A percentile compares a stretch with the other conserved stretches of the same genome.
Evolutionary conservation across 2,113 vertebrate genomes (phyloP).

Genomic region (Hippocampus comes): DNA sequence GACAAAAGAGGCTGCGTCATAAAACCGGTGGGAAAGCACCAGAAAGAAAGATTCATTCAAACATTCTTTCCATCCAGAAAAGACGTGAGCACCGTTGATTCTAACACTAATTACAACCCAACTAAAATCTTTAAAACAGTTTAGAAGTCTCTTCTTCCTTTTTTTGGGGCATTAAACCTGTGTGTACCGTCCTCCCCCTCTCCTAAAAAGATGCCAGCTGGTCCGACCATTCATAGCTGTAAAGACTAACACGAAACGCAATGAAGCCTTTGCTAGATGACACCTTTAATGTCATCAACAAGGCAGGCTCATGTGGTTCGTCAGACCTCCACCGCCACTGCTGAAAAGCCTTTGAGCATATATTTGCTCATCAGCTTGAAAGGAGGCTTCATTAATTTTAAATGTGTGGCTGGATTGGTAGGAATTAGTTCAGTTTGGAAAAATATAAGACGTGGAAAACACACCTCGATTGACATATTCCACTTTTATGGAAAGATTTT

Average conservation of each 20-base stretch:
- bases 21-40: not conserved
- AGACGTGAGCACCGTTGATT: not conserved
- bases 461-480: too few species aligned
- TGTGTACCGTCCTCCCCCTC: not conserved
- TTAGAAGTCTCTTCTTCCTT: not conserved
- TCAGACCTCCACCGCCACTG: not conserved
- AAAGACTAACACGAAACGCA: not conserved
- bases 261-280: not conserved
- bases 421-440: too few species aligned
- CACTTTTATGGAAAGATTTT: too few species aligned
- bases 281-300: not conserved
- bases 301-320: not conserved
- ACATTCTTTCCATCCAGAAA: not conserved
- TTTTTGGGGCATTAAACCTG: not conserved
- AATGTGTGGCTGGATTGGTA: too few species aligned
- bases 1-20: slow-evolving; percentile 1
- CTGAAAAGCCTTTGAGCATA: not conserved
- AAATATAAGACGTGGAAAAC: too few species aligned
- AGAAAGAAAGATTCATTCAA: not conserved
- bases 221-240: not conserved
- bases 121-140: not conserved
- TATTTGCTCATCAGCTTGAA: too few species aligned
- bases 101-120: not conserved
- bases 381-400: too few species aligned
- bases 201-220: not conserved